Base-by-base conservation (phyloP, 2,113 vertebrate genomes). In the Marcusenius ussheri region DNA sequence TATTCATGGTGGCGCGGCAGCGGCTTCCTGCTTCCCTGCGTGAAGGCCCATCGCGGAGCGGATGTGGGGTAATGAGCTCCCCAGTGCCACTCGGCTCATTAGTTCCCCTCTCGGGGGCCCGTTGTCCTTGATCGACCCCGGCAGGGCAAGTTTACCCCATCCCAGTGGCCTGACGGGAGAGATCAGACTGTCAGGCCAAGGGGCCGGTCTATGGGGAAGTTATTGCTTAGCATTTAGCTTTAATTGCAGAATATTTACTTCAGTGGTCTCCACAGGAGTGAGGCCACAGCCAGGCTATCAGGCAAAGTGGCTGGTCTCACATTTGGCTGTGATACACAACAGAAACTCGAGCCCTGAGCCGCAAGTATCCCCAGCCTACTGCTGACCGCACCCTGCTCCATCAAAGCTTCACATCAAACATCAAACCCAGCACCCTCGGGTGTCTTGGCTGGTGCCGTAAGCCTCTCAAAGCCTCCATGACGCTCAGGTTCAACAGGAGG, bases 41-140 rank as follows among this genome's bases (percentile, higher is more conserved):
- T 42, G 74, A 80, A 80, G 74, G 31, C 15, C 74, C 74, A 21
- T 42, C 4, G 15, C 35, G 2, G 62, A 1, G 27, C 90, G 91
- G 92, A 92, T 92, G 91, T 91, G 92, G 83, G 74, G 31, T 49
- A 86, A 56, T 66, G 89, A 88, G 50, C 90, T 90, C 90, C 91
- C 91, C 89, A 35, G 88, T 10, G 84, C 42, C 27, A 24, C 45
- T 11, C 27, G 49, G 50, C 89, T 74, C 46, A 66, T 74, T 35
- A 35, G 88, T 42, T 80, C 45, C 13, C n/a, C n/a, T 50, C 66
- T 50, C 66, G 51, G 58, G 31, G 39, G 66, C 66, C 88, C 47
- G 17, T 8, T 31, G 88, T 49, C 45, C 45, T 47, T 11, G 83
- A 46, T 24, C 24, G 83, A 50, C 47, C 24, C 83, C 21, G 1